phyloP scores from a whole-genome alignment of 2,888 invertebrate genomes.

The Arenicola marina region DNA sequence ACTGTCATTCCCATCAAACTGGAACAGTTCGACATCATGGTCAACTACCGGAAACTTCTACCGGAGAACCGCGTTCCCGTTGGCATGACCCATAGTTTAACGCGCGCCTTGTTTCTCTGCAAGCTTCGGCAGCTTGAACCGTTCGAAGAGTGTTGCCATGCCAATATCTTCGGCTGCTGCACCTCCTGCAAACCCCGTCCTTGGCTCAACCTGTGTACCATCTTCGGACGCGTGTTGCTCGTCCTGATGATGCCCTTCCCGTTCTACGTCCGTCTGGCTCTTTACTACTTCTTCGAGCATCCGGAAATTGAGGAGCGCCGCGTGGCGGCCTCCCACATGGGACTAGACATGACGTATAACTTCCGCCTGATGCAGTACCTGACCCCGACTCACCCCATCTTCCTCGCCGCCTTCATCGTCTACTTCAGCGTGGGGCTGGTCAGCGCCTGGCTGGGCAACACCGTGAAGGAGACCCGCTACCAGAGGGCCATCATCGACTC shows the following conservation, averaged over 20 bases:
- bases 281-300: conserved; percentile 52
- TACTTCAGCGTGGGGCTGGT: conserved; percentile 45
- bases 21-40: conserved; percentile 25
- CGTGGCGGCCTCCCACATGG: conserved; percentile 31
- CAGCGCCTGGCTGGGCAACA: conserved; percentile 39
- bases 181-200: neutral
- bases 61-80: conserved; percentile 31
- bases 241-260: conserved; percentile 48
- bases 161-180: conserved; percentile 37
- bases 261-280: conserved; percentile 46
- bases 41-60: conserved; percentile 31
- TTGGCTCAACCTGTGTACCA: conserved; percentile 27
- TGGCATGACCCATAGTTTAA: conserved; percentile 22
- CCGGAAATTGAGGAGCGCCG: conserved; percentile 41
- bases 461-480: conserved; percentile 37
- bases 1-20: conserved; percentile 26
- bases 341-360: conserved; percentile 30
- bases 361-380: conserved; percentile 34
- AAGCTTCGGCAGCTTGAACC: conserved; percentile 27
- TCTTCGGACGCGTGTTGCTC: conserved; percentile 42
- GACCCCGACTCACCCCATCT: conserved; percentile 49
- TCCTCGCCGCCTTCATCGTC: conserved; percentile 45
- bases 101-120: conserved; percentile 28
- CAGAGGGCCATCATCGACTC: conserved; percentile 43
- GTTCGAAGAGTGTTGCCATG: conserved; percentile 31